Conservation (phyloP, 2,113 vertebrate genomes). For the Phycodurus eques region DNA sequence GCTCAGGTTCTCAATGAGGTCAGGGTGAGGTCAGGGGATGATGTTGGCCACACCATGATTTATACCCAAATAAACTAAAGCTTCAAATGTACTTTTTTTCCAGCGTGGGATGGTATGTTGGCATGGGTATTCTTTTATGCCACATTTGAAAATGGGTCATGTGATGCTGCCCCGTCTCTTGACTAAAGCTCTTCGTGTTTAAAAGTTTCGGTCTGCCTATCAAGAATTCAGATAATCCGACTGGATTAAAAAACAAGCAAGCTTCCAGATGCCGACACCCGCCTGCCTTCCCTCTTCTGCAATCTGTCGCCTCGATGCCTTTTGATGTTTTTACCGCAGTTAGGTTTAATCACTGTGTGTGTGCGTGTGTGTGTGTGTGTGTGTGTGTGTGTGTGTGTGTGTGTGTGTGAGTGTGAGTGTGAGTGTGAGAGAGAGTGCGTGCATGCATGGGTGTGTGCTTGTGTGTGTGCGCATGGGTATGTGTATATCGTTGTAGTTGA, state of each 20-base stretch:
- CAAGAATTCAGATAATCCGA: neutral
- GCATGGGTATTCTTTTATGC: neutral
- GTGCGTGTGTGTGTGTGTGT: no score
- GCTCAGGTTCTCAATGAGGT: no score
- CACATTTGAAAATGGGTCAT: neutral
- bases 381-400: neutral
- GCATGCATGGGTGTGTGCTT: no score
- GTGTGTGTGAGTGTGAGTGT: no score
- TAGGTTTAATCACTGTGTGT: slow-evolving; percentile 22
- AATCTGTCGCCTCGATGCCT: slow-evolving; percentile 41
- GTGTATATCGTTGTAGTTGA: slow-evolving; percentile 78
- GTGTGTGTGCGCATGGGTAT: neutral
- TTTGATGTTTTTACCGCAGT: neutral
- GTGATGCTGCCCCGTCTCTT: neutral
- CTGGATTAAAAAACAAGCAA: neutral
- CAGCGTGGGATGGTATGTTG: no score
- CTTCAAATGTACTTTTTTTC: no score
- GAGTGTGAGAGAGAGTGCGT: no score
- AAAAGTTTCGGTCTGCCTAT: neutral
- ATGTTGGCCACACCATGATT: no score
- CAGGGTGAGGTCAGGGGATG: no score
- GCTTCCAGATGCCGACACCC: slow-evolving; percentile 12
- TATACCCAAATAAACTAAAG: no score
- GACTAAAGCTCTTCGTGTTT: neutral
- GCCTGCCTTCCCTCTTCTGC: slow-evolving; percentile 4